A percentile compares a stretch with the other conserved stretches of the same genome.
Conservation (phyloP, 2,888 invertebrate genomes). For the Andrena marginata region DNA sequence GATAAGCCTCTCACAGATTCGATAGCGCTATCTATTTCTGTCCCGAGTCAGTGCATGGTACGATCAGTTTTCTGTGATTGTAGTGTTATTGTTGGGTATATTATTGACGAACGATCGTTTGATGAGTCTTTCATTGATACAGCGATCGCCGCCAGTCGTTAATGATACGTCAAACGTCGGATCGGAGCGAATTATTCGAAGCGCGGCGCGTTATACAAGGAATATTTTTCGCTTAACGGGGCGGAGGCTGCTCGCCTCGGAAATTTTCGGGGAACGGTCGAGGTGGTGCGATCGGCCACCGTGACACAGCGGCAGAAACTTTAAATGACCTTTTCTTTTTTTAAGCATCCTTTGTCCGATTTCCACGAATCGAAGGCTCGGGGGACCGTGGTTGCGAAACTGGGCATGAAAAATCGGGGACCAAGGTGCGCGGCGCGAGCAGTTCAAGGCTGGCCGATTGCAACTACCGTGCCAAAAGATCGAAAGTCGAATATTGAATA, state of each 20-base stretch:
- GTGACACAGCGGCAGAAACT: neutral
- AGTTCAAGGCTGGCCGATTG: conserved; percentile 35
- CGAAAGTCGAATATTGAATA: conserved; percentile 14
- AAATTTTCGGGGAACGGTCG: too few relatives aligned
- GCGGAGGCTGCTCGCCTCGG: too few relatives aligned
- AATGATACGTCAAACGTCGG: too few relatives aligned
- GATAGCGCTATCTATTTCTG: neutral
- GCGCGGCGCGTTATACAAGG: too few relatives aligned
- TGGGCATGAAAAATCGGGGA: conserved; percentile 7
- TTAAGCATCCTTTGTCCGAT: neutral
- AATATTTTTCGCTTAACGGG: too few relatives aligned
- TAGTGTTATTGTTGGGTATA: too few relatives aligned
- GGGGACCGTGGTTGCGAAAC: neutral
- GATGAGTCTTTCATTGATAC: too few relatives aligned
- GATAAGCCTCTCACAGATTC: neutral
- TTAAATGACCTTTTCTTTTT: neutral
- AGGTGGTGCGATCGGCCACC: neutral
- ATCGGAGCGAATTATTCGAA: too few relatives aligned
- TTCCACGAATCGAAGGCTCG: conserved; percentile 23
- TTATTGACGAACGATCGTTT: too few relatives aligned
- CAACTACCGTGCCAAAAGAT: conserved; percentile 4
- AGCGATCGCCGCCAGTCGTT: too few relatives aligned
- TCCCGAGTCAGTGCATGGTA: neutral
- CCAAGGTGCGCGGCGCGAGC: neutral
- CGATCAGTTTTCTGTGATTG: too few relatives aligned